Base-by-base conservation (phyloP, 2,888 invertebrate genomes). In the Hirtodrosophila alboralis region DNA sequence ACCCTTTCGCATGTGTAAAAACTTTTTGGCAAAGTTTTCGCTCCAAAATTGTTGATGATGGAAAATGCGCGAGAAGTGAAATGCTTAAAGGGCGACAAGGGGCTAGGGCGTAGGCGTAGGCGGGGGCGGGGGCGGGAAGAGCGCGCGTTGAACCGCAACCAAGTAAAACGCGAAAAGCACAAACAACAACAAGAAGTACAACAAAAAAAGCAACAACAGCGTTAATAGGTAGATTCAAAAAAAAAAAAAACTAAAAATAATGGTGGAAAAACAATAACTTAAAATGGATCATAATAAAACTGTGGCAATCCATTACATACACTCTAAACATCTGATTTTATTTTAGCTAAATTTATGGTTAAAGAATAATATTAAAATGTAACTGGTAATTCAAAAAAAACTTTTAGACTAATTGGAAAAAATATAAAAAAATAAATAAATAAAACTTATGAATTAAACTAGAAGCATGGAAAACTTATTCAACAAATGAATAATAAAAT, bases 1-100 rank as follows among this genome's bases (percentile, higher is more conserved):
- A 86, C 78, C 84, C 78, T 78, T 86, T 86, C 81, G 73, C 84
- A 86, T 86, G 86, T 78, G 84, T n/a, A 38, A 74, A 63, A 74
- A 84, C 43, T 69, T 85, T 81, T 64, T 60, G 60, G 34, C 45
- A 84, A 80, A 80, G 87, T 86, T 86, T 86, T 81, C 51, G 57
- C 41, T 53, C 40, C 60, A 40, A 78, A 85, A 78, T 83, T 85
- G 85, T 81, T 86, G 83, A 78, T 76, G 79, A 86, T 84, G 83
- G 83, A 85, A 85, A 78, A 78, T 66, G 85, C 52, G 60, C 68
- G 60, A 49, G 70, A 54, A 34, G 62, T 45, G 49, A 57, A 65
- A 52, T 36, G 53, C 33, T 49, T 56, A 33, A 26, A n/a, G 10
- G 5, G 14, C 8, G 16, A 12, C 7, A 1, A 8, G 27, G 23